Conservation (phyloP, 2,113 vertebrate species). For the Hoplias malabaricus region DNA sequence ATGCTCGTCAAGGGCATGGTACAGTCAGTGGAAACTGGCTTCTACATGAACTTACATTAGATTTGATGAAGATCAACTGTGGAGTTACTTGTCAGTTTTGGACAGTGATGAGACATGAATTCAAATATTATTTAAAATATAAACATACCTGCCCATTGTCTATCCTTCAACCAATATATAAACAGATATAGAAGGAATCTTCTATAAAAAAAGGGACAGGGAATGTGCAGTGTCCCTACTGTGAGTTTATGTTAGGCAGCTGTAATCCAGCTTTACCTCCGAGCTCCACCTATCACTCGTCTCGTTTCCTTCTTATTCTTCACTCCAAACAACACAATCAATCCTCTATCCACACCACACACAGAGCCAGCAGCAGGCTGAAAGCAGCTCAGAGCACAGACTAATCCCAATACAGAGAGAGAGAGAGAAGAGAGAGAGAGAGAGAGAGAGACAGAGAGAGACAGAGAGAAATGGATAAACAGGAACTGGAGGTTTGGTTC, state of each 20-base stretch:
- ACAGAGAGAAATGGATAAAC: neutral
- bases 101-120: too few relatives aligned
- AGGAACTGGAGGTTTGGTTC: neutral
- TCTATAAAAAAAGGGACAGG: too few relatives aligned
- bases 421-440: conserved; percentile 52
- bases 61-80: too few relatives aligned
- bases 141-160: too few relatives aligned
- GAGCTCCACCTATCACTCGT: conserved; percentile 35
- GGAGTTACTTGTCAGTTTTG: too few relatives aligned
- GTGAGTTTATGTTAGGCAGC: conserved; percentile 25
- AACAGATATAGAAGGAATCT: too few relatives aligned
- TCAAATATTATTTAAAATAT: too few relatives aligned
- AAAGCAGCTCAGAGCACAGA: conserved; percentile 36
- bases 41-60: too few relatives aligned
- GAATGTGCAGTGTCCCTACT: too few relatives aligned
- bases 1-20: too few relatives aligned
- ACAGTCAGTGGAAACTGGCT: too few relatives aligned
- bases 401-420: conserved; percentile 38
- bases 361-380: conserved; percentile 23
- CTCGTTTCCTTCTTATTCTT: conserved; percentile 35
- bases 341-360: conserved; percentile 32
- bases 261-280: conserved; percentile 45
- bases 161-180: too few relatives aligned
- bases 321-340: conserved; percentile 31
- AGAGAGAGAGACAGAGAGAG: conserved; percentile 39